A percentile compares a stretch with the other conserved stretches of the same genome.
These are phyloP conservation scores for Micronycteris hirsuta DNA, from an alignment of 2,113 vertebrate species.

Conservation along the genomic window DNA sequence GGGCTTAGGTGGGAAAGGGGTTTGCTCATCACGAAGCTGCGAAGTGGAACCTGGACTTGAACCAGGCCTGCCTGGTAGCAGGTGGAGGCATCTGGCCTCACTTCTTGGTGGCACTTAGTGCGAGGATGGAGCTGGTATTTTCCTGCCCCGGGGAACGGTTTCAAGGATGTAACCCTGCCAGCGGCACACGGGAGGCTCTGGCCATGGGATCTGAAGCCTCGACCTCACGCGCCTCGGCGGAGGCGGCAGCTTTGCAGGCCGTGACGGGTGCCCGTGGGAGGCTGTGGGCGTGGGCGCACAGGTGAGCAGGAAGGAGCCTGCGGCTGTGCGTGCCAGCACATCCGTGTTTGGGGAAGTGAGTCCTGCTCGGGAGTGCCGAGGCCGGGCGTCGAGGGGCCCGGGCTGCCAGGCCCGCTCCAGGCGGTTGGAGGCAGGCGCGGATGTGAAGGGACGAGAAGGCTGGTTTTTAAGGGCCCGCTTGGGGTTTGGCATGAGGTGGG, in stretches of 20 bases:
- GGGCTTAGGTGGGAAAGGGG: not conserved
- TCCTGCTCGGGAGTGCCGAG: not conserved
- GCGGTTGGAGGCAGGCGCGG: not conserved
- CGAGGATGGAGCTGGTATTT: not conserved
- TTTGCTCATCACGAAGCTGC: not conserved
- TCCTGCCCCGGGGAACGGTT: rapidly evolving
- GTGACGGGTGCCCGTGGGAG: not conserved
- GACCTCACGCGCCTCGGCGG: rapidly evolving
- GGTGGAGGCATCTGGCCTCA: rapidly evolving
- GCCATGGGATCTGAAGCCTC: not conserved
- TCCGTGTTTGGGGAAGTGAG: not conserved
- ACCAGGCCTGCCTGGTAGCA: not conserved
- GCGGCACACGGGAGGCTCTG: not conserved
- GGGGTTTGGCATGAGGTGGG: not conserved
- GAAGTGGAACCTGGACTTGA: not conserved
- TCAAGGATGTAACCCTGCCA: not conserved
- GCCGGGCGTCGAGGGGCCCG: too few relatives aligned
- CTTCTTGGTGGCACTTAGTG: not conserved
- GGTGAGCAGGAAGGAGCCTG: not conserved
- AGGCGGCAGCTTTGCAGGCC: not conserved
- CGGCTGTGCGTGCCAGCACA: rapidly evolving
- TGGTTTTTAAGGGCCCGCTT: not conserved
- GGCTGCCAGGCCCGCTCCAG: not conserved
- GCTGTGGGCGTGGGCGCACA: not conserved
- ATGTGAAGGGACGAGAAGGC: not conserved